Evolutionary conservation across 2,888 invertebrate genomes (phyloP), one percentile per base, ranked within the genome.

Genomic region (Octonoba sinensis): DNA sequence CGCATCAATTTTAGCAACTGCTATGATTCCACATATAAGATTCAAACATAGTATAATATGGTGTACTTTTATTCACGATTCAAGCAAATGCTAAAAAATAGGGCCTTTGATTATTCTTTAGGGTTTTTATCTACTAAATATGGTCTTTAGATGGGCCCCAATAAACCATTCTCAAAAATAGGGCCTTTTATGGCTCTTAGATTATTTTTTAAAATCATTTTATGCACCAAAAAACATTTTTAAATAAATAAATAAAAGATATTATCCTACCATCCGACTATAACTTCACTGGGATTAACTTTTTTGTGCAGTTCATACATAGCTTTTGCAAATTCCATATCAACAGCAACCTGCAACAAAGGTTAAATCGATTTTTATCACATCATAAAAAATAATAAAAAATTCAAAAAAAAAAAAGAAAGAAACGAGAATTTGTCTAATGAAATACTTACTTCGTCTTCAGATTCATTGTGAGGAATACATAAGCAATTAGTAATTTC

Each of bases 401-500:
- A 57, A 57, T 22, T n/a, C 57, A 57, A 22, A 20, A 13, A 18
- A 12, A 57, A 4, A 54, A n/a, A 4, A 12, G 15, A 12, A 47
- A 47, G n/a, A 18, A 54, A 54, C 20, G 18, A 15, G 12, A 56
- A 56, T n/a, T 56, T 56, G 3, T 22, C 15, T 0, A 15, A 65
- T 54, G 24, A 18, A 59, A 12, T 56, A 27, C 56, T 51, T 86
- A 91, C 91, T 88, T 91, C 91, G 89, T 97, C 97, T 86, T 96
- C 96, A 86, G 95, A 94, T 90, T 99, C 99, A 89, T 97, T 98
- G 89, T 99, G 99, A 0, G 99, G 99, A 66, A 99, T 99, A 87
- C 98, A 97, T 90, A 99, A 99, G 88, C 98, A 99, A 88, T 99
- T 99, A 16, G 98, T 98, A 59, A 99, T 96, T 91, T 99, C 98